phyloP scores from a whole-genome alignment of 2,888 invertebrate species.

The Spisula solida region DNA sequence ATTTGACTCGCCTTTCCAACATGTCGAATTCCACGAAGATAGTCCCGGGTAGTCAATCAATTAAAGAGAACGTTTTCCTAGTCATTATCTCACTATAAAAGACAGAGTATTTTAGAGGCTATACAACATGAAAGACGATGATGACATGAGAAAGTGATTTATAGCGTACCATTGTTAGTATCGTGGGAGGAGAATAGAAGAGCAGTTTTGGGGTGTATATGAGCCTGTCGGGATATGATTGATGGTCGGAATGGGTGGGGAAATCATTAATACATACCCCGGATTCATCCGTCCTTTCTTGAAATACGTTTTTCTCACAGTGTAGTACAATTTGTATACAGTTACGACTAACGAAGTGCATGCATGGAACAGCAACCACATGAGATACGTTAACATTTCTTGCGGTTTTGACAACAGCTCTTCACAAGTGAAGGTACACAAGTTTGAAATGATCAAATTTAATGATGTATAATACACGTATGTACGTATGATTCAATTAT shows the following conservation, averaged over 20 bases:
- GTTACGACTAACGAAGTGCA: not conserved
- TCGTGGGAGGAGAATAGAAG: constrained; percentile 37
- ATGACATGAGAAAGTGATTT: constrained; percentile 52
- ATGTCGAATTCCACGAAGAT: constrained; percentile 16
- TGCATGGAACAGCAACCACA: not conserved
- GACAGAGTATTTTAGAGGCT: not conserved
- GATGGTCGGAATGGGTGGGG: constrained; percentile 47
- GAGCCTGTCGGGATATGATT: constrained; percentile 45
- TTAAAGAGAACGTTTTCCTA: not conserved
- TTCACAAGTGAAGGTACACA: not conserved
- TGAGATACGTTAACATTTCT: not conserved
- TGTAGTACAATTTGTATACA: not conserved
- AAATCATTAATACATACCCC: constrained; percentile 51
- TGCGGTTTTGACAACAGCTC: not conserved
- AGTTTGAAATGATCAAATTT: not conserved
- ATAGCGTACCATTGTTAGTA: constrained; percentile 43
- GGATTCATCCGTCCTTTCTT: constrained; percentile 23
- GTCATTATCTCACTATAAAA: constrained; percentile 23
- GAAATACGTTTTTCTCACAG: constrained; percentile 6
- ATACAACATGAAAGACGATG: constrained; percentile 26
- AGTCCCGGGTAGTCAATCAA: constrained; percentile 8
- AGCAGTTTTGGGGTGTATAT: constrained; percentile 27
- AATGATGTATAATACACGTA: not conserved
- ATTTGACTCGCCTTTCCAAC: not conserved
- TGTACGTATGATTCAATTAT: no score